A percentile compares a stretch with the other conserved stretches of the same genome.
These are phyloP conservation scores for Tyto alba DNA, from an alignment of 2,113 vertebrate species.

Conservation along the genomic window DNA sequence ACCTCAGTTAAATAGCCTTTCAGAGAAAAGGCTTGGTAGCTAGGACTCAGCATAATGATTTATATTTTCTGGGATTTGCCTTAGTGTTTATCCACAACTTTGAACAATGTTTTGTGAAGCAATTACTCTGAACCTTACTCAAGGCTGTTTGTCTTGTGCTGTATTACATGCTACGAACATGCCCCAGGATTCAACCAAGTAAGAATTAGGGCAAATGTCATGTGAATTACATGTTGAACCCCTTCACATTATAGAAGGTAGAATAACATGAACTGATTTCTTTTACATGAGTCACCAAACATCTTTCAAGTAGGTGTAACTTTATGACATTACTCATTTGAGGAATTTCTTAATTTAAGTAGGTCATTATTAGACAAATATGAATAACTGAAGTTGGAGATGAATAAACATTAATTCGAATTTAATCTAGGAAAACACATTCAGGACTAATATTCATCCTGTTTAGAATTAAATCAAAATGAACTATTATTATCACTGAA, in stretches of 20 bases:
- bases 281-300: not conserved
- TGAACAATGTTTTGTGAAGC: not conserved
- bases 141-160: not conserved
- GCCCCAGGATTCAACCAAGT: not conserved
- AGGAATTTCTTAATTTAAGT: slow-evolving; percentile 14
- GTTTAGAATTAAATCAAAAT: not conserved
- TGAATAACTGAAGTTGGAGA: not conserved
- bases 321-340: not conserved
- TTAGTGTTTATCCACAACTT: not conserved
- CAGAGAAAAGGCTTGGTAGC: not conserved
- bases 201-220: not conserved
- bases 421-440: not conserved
- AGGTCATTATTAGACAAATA: not conserved
- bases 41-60: accelerated
- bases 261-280: not conserved
- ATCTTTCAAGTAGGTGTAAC: not conserved
- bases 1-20: not conserved
- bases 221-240: not conserved
- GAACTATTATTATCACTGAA: not conserved
- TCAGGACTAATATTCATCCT: not conserved
- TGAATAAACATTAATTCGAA: not conserved
- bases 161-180: not conserved
- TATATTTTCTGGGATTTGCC: not conserved
- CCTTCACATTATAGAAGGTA: not conserved
- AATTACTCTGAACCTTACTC: not conserved